Evolutionary conservation across 2,888 invertebrate species (phyloP), one percentile per base, ranked within the genome.

Genomic region (Limnephilus marmoratus): DNA sequence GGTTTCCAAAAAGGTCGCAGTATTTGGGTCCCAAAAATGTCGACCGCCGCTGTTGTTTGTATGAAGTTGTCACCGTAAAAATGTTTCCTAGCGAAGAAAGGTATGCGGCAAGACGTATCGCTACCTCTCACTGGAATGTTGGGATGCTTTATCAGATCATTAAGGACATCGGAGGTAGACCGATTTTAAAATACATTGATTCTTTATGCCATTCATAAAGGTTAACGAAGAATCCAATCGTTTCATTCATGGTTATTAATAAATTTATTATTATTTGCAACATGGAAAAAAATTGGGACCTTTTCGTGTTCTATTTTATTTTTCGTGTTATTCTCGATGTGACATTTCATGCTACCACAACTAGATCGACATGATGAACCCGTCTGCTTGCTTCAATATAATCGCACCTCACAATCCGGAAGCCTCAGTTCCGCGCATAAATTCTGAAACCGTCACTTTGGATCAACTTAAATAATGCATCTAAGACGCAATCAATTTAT

Each of bases 61-160:
- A 89, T 89, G 5, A 89, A 89, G 88, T 80, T 89, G 88, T 89
- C 88, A 80, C 81, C 9, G n/a, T 37, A n/a, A 37, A 89, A 80
- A 89, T 80, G 53, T 45, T 87, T 87, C 68, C 49, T 87, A 31
- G 49, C 87, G 53, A 49, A 86, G 41, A 41, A 1, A n/a, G 68
- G 68, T 68, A 68, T 68, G 68, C n/a, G n/a, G 34, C 86, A 88
- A 81, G 88, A 41, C 37, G 88, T 80, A 81, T 89, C n/a, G 34
- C 80, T 89, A 89, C 80, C 88, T 89, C 11, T 37, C 24, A 34
- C 24, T 37, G 80, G 88, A 89, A 89, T 89, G 45, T 80, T 18
- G 88, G n/a, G 29, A 89, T 80, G 80, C 9, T 80, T 89, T 80
- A 89, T 89, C 88, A 34, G 88, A 89, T 89, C 88, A 89, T 24